Percentiles rank a stretch among this genome's conserved stretches.
Evolutionary conservation across 2,888 invertebrate genomes (phyloP).

Genomic region (Calliopum simillimum): DNA sequence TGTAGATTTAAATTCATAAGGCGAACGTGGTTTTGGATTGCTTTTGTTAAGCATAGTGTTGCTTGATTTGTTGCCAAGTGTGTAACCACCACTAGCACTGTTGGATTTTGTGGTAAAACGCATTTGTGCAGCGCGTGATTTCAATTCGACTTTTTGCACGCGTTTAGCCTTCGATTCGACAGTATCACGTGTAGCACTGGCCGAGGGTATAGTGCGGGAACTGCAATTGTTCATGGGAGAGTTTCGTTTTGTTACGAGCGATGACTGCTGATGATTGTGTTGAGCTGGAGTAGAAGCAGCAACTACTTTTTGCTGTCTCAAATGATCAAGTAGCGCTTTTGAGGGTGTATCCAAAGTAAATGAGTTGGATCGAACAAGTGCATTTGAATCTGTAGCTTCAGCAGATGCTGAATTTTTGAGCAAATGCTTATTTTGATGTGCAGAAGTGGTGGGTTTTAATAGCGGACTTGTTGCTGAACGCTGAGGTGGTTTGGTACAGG

Average conservation of each 20-base stretch:
- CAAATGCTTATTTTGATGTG: slow-evolving; percentile 47
- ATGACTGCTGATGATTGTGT: background rate
- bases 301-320: slow-evolving; percentile 47
- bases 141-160: slow-evolving; percentile 54
- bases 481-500: slow-evolving; percentile 46
- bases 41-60: slow-evolving; percentile 32
- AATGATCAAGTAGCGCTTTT: slow-evolving; percentile 72
- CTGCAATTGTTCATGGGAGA: background rate
- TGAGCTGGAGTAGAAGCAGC: background rate
- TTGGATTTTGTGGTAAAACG: slow-evolving; percentile 33
- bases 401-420: background rate
- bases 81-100: slow-evolving; percentile 31
- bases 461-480: slow-evolving; percentile 60
- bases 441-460: slow-evolving; percentile 41
- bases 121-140: slow-evolving; percentile 45
- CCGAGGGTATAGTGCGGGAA: slow-evolving; percentile 33
- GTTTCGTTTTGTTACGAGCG: background rate
- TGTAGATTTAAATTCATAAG: slow-evolving; percentile 43
- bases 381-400: slow-evolving; percentile 41
- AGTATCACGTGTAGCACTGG: slow-evolving; percentile 57
- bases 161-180: slow-evolving; percentile 63
- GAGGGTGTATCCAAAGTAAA: slow-evolving; percentile 84
- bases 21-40: slow-evolving; percentile 39
- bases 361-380: slow-evolving; percentile 78
- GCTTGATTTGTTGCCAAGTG: slow-evolving; percentile 26